Evolutionary conservation across 1,140 invertebrate species (phyloP), one percentile per base, ranked within the genome.

Genomic region (Brachionus sp.): DNA sequence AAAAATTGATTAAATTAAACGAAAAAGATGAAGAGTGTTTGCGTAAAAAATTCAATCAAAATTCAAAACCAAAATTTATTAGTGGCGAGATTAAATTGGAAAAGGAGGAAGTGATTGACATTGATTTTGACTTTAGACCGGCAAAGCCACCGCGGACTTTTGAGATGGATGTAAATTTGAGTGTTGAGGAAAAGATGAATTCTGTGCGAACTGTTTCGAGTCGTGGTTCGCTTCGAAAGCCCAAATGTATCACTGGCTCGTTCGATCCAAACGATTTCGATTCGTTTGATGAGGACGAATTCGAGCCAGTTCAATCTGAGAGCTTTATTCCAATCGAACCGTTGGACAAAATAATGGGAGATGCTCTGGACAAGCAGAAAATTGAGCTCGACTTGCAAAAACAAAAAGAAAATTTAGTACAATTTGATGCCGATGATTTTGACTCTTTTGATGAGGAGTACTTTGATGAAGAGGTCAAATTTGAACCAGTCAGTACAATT

Each of bases 401-500:
- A 29, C 75, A 78, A 35, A 23, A 78, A 7, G 42, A 78, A 23
- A 29, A 62, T 78, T 62, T 78, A 19, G 75, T 70, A 0, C 70
- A 75, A 23, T 80, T 80, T 80, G 77, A 80, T 80, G 33, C 77
- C 35, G 57, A 80, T 33, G 77, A 80, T 29, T 80, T 80, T 66
- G 77, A 80, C n/a, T 80, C 77, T 12, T 80, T 80, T 12, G 77
- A 80, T 6, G 77, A 78, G 7, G 33, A 75, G 13, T 19, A 75
- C 13, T 10, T 25, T 75, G 70, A 46, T 13, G 39, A 42, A 0
- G 68, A 44, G 7, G 3, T 19, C 0, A 42, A 73, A 35, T 9
- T 13, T 7, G 37, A 42, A 35, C 35, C 19, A 66, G 10, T 25
- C 5, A 13, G 3, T 66, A 2, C 29, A 1, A 62, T 16, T 16